Percentiles rank a stretch among this genome's conserved stretches.
Evolutionary conservation across 2,797 vertebrate genomes (phyloP).

Genomic region (Uromys caudimaculatus): DNA sequence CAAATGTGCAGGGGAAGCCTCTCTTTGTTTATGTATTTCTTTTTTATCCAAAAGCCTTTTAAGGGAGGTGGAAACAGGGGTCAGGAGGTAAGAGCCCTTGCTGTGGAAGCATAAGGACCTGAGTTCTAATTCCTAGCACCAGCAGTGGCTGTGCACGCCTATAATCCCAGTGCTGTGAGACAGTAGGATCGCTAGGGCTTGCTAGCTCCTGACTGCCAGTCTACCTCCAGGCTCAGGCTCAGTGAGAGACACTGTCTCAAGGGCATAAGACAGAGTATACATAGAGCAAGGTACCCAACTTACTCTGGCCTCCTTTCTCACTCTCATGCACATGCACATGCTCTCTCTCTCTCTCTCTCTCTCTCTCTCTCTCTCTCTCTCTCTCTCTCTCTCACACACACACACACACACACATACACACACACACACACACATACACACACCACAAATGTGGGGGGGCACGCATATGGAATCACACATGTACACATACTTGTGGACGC

Average conservation of each 20-base stretch:
- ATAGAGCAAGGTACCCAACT: background rate
- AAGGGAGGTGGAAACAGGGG: too few species aligned
- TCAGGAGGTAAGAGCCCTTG: background rate
- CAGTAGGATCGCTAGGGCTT: background rate
- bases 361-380: too few species aligned
- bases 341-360: too few species aligned
- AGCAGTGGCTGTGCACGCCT: background rate
- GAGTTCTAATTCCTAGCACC: background rate
- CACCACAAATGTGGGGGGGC: background rate
- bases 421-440: background rate
- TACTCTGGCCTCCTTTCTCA: background rate
- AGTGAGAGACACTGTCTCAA: background rate
- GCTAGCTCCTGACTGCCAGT: background rate
- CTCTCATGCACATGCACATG: fast-evolving
- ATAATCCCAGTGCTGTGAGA: background rate
- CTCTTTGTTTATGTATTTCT: background rate
- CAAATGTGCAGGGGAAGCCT: background rate
- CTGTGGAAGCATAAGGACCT: background rate
- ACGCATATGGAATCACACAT: background rate
- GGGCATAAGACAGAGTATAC: background rate
- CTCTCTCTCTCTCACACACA: too few species aligned
- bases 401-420: background rate
- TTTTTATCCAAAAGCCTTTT: background rate
- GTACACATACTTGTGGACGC: background rate
- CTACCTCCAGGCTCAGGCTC: background rate